Base-by-base conservation (phyloP, 2,797 vertebrate species). In the Picus viridis region DNA sequence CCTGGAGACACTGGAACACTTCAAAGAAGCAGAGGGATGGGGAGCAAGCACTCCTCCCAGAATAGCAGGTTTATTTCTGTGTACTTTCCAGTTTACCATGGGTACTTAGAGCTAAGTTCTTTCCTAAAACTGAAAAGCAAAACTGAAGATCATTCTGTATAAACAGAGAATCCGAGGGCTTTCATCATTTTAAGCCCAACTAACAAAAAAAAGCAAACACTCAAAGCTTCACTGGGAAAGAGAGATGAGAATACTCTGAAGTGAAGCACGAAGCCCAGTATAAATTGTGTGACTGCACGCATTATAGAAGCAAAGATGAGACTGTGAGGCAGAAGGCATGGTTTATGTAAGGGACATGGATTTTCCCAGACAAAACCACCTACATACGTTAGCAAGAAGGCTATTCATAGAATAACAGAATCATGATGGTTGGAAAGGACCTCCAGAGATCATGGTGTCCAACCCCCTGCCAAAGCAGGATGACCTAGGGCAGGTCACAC, bases 191-290 rank as follows among this genome's bases (percentile, higher is more conserved):
- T 74, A 87, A 95, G 43, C 51, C 45, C 80, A 94, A 74, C 32
- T 64, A 85, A 88, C 65, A 43, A 88, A 91, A 95, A 91, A 95
- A 94, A 91, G 72, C 82, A 96, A 96, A 88, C 77, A 84, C 34
- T 77, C n/a, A 43, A 49, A 75, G 72, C 70, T 92, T 93, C 84
- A 72, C 71, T 30, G 73, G 19, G 82, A 91, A 92, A 83, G 69
- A 72, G 22, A 39, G 39, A 73, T 71, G 30, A 80, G 51, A 68
- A 79, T 39, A 47, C 73, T 94, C 96, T 76, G 74, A 92, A 96
- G 68, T 17, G 47, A 91, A 85, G 73, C 69, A 39, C 34, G 45
- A 96, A 89, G 41, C 45, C 74, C 77, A 57, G 65, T 24, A 47
- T 77, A 89, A 95, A 83, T 53, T 73, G 36, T n/a, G 67, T 54